These are phyloP conservation scores for Trachurus trachurus DNA, from an alignment of 2,797 vertebrate genomes.

Conservation along the genomic window DNA sequence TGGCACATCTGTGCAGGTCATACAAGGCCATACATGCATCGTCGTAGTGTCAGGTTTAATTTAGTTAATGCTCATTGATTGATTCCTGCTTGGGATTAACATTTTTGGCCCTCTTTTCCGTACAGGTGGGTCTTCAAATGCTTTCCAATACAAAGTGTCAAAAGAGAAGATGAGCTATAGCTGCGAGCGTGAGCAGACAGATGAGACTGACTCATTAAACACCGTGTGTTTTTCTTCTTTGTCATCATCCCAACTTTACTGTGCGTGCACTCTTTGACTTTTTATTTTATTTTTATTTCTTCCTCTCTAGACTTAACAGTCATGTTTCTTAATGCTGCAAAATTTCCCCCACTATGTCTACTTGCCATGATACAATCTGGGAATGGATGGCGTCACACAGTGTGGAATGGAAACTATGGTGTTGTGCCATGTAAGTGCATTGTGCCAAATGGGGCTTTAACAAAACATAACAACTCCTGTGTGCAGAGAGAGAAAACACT, in stretches of 20 bases:
- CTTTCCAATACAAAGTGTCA: slow-evolving; percentile 47
- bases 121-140: slow-evolving; percentile 36
- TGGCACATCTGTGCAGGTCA: slow-evolving; percentile 8
- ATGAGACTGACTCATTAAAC: slow-evolving; percentile 55
- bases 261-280: slow-evolving; percentile 1
- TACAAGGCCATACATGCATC: slow-evolving; percentile 40
- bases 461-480: slow-evolving; percentile 38
- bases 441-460: slow-evolving; percentile 56
- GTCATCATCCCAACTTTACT: slow-evolving; percentile 31
- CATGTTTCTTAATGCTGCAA: slow-evolving; percentile 14
- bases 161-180: slow-evolving; percentile 38
- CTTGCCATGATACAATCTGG: slow-evolving; percentile 55
- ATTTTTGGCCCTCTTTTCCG: slow-evolving; percentile 24
- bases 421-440: slow-evolving; percentile 18
- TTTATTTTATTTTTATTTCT: slow-evolving; percentile 1
- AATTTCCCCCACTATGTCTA: slow-evolving; percentile 12
- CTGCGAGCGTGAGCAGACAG: slow-evolving; percentile 62
- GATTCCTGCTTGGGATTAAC: slow-evolving; percentile 51
- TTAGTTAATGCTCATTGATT: slow-evolving; percentile 51
- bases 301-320: slow-evolving; percentile 30
- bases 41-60: slow-evolving; percentile 35
- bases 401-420: slow-evolving; percentile 62
- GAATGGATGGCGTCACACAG: slow-evolving; percentile 27
- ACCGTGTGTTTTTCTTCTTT: slow-evolving; percentile 30
- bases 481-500: slow-evolving; percentile 15